Evolutionary conservation across 2,888 invertebrate genomes (phyloP), one percentile per base, ranked within the genome.

Genomic region (Pollenia labialis): DNA sequence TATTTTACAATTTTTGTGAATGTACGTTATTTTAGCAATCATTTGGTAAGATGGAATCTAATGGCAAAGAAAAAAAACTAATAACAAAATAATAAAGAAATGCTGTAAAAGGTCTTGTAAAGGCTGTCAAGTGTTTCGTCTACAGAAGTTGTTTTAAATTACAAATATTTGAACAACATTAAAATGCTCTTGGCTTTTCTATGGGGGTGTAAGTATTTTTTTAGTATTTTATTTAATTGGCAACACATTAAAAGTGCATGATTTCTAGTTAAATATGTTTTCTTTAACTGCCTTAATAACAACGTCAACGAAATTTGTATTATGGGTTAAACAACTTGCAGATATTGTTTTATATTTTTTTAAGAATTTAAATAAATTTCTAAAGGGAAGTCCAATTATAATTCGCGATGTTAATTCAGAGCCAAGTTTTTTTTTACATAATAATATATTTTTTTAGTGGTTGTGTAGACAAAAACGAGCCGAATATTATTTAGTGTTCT

Each of bases 11-110:
- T 10, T 32, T 32, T 4, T 32, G 32, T 32, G 32, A 32, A 32
- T 32, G 32, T 32, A n/a, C 42, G 46, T 48, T 23, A 60, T 60
- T 42, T 79, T 4, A 46, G 40, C 16, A 32, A 42, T 44, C 12
- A 60, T 60, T 60, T 71, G 62, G 32, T n/a, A 16, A 58, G 6
- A 11, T 50, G 10, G 4, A 64, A 16, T 74, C 40, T 40, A 56
- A 72, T 81, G 66, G 42, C n/a, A 50, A 48, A 42, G 11, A 23
- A 62, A 68, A 81, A 50, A 54, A 85, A 74, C n/a, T n/a, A n/a
- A n/a, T 12, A 68, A 66, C 1, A 56, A 1, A 12, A 32, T n/a
- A 84, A 32, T 42, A 40, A 71, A 72, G 16, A 64, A 56, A 56
- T 68, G 9, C 32, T 46, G 9, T 11, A 11, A 54, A 71, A 71